Base-by-base conservation (phyloP, 2,797 vertebrate species). In the Syndactyla subalaris region DNA sequence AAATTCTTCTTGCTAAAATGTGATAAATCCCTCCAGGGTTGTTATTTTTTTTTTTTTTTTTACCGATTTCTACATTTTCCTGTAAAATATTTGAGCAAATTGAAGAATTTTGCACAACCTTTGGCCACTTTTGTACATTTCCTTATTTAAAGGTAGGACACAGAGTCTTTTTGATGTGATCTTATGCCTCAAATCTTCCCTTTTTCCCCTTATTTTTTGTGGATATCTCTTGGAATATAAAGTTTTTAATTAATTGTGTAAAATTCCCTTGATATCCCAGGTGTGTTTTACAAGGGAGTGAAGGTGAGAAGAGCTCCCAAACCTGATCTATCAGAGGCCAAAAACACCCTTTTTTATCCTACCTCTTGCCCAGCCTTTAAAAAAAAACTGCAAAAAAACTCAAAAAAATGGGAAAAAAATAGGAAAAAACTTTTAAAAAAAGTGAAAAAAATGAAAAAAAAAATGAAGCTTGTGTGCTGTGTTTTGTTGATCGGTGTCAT, bases 21-120 rank as follows among this genome's bases (percentile, higher is more conserved):
- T 97, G 97, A 97, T 92, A 82, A 82, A 87, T 96, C 96, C 95
- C 96, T 96, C 29, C 12, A 9, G 87, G 87, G 67, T 67, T 6
- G 12, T 66, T 46, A 29, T 26, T 59, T 43, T 8, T 41, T 26
- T 16, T 24, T n/a, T 93, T 95, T 95, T 34, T 93, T 95, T 95
- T 34, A 93, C 95, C 80, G 62, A 45, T 95, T 94, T 98, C 85
- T 96, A 95, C 80, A 90, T 97, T 96, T 88, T 93, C 89, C 43
- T 97, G 97, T 98, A 96, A 97, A 97, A 97, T 97, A 97, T 96
- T 94, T 85, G 76, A 93, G 93, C 96, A 97, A 82, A 96, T 91
- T 68, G 54, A 97, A 97, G 97, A 74, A 96, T 97, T 98, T 98
- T 98, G 97, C 97, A 98, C 98, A 97, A 94, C 68, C 89, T 18